These are phyloP conservation scores for Heteromyza rotundicornis DNA, from an alignment of 2,888 invertebrate species.

Conservation along the genomic window DNA sequence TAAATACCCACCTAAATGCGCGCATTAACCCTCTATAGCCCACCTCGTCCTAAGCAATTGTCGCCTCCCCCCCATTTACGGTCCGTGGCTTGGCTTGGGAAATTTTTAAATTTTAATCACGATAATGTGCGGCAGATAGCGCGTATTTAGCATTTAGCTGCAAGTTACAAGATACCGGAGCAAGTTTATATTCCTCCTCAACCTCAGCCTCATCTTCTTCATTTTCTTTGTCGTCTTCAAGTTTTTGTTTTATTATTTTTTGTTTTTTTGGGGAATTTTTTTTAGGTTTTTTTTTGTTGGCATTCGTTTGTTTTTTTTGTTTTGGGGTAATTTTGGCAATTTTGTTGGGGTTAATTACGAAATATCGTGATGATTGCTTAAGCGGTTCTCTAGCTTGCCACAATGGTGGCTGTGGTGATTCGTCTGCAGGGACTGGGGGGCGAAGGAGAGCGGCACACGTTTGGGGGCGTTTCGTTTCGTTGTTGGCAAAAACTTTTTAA, in stretches of 20 bases:
- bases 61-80: too few relatives aligned
- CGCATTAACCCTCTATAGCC: neutral
- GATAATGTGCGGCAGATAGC: conserved; percentile 43
- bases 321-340: conserved; percentile 38
- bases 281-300: neutral
- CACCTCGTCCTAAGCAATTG: neutral
- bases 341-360: conserved; percentile 48
- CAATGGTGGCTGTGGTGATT: conserved; percentile 29
- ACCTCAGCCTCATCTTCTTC: too few relatives aligned
- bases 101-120: conserved; percentile 49
- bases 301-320: conserved; percentile 14
- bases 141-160: neutral
- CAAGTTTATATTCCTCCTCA: too few relatives aligned
- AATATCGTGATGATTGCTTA: conserved; percentile 52
- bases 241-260: neutral
- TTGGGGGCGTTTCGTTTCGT: too few relatives aligned
- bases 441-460: too few relatives aligned
- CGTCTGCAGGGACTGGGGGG: neutral
- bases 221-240: too few relatives aligned
- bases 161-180: neutral
- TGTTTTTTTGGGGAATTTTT: neutral
- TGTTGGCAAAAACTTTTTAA: conserved; percentile 8
- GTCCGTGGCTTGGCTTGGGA: too few relatives aligned
- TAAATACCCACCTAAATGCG: neutral
- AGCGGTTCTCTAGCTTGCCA: conserved; percentile 38